A percentile compares a stretch with the other conserved stretches of the same genome.
phyloP scores from a whole-genome alignment of 1,140 invertebrate genomes.

The Bacillus rossius region DNA sequence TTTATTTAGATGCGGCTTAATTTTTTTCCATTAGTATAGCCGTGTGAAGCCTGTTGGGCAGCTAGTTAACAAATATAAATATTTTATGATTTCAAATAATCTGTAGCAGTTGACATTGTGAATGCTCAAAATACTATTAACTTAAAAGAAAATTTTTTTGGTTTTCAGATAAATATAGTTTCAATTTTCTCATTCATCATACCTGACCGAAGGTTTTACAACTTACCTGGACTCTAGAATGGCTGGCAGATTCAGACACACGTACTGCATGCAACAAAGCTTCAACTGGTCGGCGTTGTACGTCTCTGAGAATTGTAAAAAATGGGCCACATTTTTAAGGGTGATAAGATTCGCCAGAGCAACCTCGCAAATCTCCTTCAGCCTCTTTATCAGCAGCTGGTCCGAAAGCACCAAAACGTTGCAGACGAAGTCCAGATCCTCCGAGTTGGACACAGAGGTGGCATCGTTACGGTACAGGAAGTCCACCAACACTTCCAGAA shows the following conservation, averaged over 20 bases:
- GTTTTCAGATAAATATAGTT: too few species aligned
- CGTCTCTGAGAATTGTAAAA: conserved; percentile 59
- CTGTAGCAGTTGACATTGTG: too few species aligned
- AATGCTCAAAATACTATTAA: too few species aligned
- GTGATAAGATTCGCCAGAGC: conserved; percentile 53
- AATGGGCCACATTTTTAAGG: conserved; percentile 60
- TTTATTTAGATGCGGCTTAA: too few species aligned
- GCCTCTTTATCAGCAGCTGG: conserved; percentile 55
- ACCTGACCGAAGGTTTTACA: too few species aligned
- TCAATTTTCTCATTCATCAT: too few species aligned
- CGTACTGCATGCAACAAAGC: conserved; percentile 61
- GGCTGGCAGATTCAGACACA: conserved; percentile 57
- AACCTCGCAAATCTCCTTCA: conserved; percentile 61
- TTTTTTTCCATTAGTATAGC: too few species aligned
- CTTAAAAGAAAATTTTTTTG: too few species aligned
- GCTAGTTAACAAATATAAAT: too few species aligned
- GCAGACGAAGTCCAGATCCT: conserved; percentile 54
- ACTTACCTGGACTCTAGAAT: conserved; percentile 56
- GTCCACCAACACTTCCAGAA: conserved; percentile 54
- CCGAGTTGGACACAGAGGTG: conserved; percentile 45
- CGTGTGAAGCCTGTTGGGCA: too few species aligned
- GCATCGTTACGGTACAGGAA: conserved; percentile 62
- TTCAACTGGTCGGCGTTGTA: conserved; percentile 63
- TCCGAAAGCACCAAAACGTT: conserved; percentile 63
- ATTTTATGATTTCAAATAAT: too few species aligned